Conservation (phyloP, 2,113 vertebrate species). For the Philantomba maxwellii region DNA sequence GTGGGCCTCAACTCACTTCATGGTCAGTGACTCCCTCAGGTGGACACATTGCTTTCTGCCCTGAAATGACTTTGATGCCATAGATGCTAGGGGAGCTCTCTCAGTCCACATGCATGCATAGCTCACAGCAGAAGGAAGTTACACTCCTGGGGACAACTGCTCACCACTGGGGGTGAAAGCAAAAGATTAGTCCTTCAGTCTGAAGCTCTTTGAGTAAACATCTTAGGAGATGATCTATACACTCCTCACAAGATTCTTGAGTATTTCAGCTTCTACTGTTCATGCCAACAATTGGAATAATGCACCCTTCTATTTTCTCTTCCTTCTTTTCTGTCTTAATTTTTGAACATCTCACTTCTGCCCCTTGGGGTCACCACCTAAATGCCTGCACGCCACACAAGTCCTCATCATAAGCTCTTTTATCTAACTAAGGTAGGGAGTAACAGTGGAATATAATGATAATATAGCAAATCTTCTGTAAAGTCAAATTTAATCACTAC, state of each 20-base stretch:
- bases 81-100: neutral
- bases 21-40: neutral
- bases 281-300: neutral
- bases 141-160: neutral
- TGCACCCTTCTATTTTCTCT: neutral
- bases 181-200: neutral
- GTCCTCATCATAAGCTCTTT: neutral
- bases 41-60: neutral
- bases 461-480: neutral
- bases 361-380: neutral
- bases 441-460: neutral
- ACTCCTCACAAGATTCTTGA: neutral
- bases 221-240: neutral
- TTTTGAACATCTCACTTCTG: neutral
- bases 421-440: neutral
- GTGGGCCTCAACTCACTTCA: neutral
- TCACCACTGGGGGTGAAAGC: neutral
- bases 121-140: neutral
- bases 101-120: neutral
- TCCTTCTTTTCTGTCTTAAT: neutral
- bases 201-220: neutral
- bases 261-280: neutral
- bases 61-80: neutral
- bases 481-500: neutral
- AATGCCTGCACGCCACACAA: neutral